A percentile compares a stretch with the other conserved stretches of the same genome.
These are phyloP conservation scores for Myrmecobius fasciatus DNA, from an alignment of 2,113 vertebrate genomes.

Conservation along the genomic window DNA sequence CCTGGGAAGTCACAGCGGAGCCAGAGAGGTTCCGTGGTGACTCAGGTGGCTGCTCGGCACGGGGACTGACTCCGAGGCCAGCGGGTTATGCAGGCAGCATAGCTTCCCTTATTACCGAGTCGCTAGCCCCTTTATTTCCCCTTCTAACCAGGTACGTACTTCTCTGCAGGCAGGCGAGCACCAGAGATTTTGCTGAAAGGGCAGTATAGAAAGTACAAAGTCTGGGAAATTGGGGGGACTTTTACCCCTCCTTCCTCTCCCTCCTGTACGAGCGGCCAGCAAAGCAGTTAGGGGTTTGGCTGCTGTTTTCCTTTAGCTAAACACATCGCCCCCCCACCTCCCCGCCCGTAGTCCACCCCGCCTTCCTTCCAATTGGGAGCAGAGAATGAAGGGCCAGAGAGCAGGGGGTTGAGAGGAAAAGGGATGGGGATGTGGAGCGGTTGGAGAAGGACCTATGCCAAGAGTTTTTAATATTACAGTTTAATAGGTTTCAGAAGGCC, in stretches of 20 bases:
- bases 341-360: constrained; percentile 61
- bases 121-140: neutral
- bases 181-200: constrained; percentile 71
- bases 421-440: neutral
- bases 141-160: neutral
- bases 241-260: constrained; percentile 42
- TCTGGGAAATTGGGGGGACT: constrained; percentile 61
- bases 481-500: constrained; percentile 76
- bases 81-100: neutral
- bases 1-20: constrained; percentile 20
- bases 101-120: neutral
- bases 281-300: constrained; percentile 75
- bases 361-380: constrained; percentile 77
- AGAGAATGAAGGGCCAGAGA: constrained; percentile 74
- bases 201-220: constrained; percentile 75
- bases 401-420: neutral
- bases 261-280: constrained; percentile 56
- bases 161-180: constrained; percentile 35
- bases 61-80: constrained; percentile 28
- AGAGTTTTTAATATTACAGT: constrained; percentile 80
- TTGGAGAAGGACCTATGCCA: constrained; percentile 72
- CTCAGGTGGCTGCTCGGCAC: constrained; percentile 29
- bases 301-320: constrained; percentile 73
- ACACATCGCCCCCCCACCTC: constrained; percentile 38
- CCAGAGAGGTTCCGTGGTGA: constrained; percentile 52